phyloP scores from a whole-genome alignment of 2,113 vertebrate species.

The Psilopsiagon aymara region DNA sequence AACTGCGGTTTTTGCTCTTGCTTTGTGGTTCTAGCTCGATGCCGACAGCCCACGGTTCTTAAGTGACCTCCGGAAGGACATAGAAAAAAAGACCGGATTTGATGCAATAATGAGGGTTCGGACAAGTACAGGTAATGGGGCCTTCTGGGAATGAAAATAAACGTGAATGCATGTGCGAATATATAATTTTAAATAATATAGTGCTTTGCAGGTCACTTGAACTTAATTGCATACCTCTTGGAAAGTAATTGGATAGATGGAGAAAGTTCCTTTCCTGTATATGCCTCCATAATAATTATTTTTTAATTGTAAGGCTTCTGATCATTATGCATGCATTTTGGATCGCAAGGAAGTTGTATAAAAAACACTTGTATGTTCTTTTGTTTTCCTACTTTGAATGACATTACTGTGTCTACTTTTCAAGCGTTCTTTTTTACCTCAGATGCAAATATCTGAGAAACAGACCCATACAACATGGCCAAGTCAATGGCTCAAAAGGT shows the following conservation, averaged over 20 bases:
- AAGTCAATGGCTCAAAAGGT: not conserved
- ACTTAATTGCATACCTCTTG: not conserved
- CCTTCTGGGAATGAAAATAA: not conserved
- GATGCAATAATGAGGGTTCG: constrained; percentile 95
- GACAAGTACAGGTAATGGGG: constrained; percentile 89
- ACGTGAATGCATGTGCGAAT: not conserved
- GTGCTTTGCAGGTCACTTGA: not conserved
- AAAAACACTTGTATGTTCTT: not conserved
- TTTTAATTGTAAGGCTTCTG: not conserved
- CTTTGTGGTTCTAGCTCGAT: constrained; percentile 73
- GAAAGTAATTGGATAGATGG: not conserved
- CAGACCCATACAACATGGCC: not conserved
- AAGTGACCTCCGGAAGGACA: constrained; percentile 85
- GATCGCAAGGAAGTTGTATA: not conserved
- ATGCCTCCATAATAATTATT: too few relatives aligned
- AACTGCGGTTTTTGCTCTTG: not conserved
- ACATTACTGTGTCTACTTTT: not conserved
- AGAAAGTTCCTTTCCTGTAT: not conserved
- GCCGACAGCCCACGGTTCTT: constrained; percentile 87
- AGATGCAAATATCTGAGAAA: not conserved
- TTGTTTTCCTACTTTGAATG: not conserved
- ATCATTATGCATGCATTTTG: not conserved
- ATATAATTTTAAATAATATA: not conserved
- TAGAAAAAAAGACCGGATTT: constrained; percentile 87
- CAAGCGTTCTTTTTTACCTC: not conserved